These are phyloP conservation scores for Tanypteryx hageni DNA, from an alignment of 2,888 invertebrate genomes.

Conservation along the genomic window DNA sequence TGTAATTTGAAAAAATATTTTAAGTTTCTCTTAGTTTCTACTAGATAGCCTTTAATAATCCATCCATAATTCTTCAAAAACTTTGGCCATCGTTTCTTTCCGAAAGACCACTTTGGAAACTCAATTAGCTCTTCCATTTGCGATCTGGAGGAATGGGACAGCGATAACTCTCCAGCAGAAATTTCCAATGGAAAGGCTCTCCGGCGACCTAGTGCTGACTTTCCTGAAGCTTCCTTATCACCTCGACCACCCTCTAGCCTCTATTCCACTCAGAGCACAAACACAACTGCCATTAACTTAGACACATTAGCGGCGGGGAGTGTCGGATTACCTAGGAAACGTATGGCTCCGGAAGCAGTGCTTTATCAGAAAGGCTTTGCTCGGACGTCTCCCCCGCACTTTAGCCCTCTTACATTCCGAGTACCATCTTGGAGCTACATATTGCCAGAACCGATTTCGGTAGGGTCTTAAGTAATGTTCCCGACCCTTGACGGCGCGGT, in stretches of 20 bases:
- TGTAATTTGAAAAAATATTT: too few species aligned
- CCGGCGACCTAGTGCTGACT: background rate
- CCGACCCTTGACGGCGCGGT: too few species aligned
- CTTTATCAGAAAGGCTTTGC: background rate
- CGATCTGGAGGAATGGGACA: background rate
- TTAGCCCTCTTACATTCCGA: too few species aligned
- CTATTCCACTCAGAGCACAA: background rate
- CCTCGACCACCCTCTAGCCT: background rate
- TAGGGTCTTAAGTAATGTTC: too few species aligned
- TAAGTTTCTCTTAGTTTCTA: too few species aligned
- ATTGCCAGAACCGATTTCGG: too few species aligned
- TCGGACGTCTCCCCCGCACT: too few species aligned
- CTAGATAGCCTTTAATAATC: too few species aligned
- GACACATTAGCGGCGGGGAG: background rate
- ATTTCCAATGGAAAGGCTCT: background rate
- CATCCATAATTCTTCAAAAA: too few species aligned
- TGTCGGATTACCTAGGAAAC: background rate
- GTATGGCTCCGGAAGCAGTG: background rate
- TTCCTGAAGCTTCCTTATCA: background rate
- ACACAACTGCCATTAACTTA: background rate
- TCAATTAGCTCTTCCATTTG: background rate
- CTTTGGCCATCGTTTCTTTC: background rate
- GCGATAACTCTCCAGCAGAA: background rate
- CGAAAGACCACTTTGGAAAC: background rate
- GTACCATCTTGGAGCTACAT: too few species aligned